Evolutionary conservation across 2,113 vertebrate genomes (phyloP).

Genomic region (Psittacula cyanocephala): DNA sequence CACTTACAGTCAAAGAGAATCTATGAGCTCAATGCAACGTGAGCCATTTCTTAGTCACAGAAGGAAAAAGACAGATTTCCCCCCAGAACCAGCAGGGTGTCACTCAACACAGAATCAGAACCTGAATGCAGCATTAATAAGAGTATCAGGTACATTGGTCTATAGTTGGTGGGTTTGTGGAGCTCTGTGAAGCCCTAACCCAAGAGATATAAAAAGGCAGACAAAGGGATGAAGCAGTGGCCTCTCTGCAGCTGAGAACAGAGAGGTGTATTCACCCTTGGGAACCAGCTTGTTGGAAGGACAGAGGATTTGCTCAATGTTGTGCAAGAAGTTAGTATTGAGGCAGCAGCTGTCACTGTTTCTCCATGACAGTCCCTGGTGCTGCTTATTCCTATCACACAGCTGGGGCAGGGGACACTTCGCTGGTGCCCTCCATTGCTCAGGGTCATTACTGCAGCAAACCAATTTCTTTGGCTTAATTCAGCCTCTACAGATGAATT

Average conservation of each 20-base stretch:
- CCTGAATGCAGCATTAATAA: not conserved
- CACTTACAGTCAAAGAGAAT: not conserved
- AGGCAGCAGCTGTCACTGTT: not conserved
- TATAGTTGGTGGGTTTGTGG: not conserved
- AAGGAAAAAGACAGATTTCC: slow-evolving; percentile 11
- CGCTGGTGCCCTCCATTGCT: not conserved
- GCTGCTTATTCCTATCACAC: not conserved
- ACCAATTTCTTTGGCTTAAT: not conserved
- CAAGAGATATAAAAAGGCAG: slow-evolving; percentile 10
- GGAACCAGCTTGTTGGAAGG: not conserved
- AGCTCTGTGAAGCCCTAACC: not conserved
- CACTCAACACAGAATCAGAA: not conserved
- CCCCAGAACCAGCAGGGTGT: not conserved
- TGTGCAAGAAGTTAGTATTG: not conserved
- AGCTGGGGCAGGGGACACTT: not conserved
- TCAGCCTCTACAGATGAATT: not conserved
- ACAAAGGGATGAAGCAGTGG: not conserved
- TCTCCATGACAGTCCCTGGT: not conserved
- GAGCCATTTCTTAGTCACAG: not conserved
- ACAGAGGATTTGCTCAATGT: not conserved
- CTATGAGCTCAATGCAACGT: not conserved
- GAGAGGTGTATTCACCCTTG: not conserved
- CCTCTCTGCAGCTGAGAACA: not conserved
- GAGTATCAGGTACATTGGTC: not conserved
- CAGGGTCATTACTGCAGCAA: not conserved